Evolutionary conservation across 2,888 invertebrate species (phyloP).

Genomic region (Siphonodentalium dalli): DNA sequence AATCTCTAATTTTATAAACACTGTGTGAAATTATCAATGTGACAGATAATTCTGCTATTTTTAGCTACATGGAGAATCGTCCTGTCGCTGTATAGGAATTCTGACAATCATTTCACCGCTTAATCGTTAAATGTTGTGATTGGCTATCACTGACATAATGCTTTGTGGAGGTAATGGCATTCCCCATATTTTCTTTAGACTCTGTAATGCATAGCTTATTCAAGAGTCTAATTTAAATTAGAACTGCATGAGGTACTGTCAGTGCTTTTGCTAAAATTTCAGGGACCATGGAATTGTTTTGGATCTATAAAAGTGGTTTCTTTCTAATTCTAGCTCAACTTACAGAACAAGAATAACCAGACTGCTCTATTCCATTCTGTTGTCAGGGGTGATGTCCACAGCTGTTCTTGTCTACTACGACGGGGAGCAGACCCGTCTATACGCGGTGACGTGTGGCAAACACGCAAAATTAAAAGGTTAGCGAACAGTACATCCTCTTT

Average conservation of each 20-base stretch:
- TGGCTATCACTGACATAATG: no score
- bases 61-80: no score
- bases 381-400: conserved; percentile 42
- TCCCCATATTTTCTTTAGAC: no score
- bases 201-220: no score
- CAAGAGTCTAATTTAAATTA: not conserved
- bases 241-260: not conserved
- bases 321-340: conserved; percentile 39
- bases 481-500: no score
- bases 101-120: no score
- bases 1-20: no score
- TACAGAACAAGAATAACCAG: conserved; percentile 44
- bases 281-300: not conserved
- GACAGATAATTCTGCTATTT: no score
- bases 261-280: not conserved
- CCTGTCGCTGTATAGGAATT: no score
- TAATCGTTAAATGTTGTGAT: no score
- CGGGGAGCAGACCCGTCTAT: conserved; percentile 47
- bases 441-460: conserved; percentile 47
- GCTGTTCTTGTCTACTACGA: conserved; percentile 35
- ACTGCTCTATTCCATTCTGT: conserved; percentile 54
- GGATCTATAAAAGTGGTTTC: not conserved
- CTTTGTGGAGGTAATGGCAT: no score
- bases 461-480: conserved; percentile 47
- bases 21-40: no score